Evolutionary conservation across 2,113 vertebrate genomes (phyloP), one percentile per base, ranked within the genome.

Genomic region (Orycteropus afer): DNA sequence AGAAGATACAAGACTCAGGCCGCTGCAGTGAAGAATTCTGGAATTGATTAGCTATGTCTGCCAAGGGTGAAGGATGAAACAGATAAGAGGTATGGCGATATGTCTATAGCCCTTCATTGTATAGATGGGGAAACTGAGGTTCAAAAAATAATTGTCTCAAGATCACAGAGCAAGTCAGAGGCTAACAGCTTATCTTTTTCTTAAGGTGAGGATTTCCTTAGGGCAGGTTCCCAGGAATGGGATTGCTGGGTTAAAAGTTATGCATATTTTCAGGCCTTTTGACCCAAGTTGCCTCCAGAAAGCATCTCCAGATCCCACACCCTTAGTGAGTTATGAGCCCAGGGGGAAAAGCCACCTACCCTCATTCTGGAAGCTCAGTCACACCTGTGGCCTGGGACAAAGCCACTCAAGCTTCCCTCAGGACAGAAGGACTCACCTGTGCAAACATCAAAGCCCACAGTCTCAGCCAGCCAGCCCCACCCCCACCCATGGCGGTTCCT

Each of bases 201-300:
- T 65, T 85, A 82, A 47, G 69, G 45, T 10, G 34, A 63, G 4
- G 12, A 32, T 81, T 61, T 77, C 32, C 57, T 42, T 18, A 23
- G 77, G 42, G 61, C 49, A 86, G 32, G 29, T 12, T 63, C 49
- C 61, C 74, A 55, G 78, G 53, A 40, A 37, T 20, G 59, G 51
- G 49, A 12, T 84, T 25, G 3, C 74, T 25, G 20, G 69, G 71
- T 94, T 84, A 71, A 91, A 91, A 69, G 34, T 78, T 11, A 32
- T 18, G 12, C 49, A 5, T 91, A 69, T 86, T 95, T 85, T 94
- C 61, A 91, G 83, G 69, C 34, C 69, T 93, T 89, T 94, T 49
- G 73, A 79, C 57, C 79, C 34, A 61, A 86, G 74, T 69, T n/a
- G 29, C 40, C 81, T 82, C 45, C 20, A 37, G 55, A 91, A 83